Conservation (phyloP, 2,113 vertebrate genomes). For the Mungos mungo region DNA sequence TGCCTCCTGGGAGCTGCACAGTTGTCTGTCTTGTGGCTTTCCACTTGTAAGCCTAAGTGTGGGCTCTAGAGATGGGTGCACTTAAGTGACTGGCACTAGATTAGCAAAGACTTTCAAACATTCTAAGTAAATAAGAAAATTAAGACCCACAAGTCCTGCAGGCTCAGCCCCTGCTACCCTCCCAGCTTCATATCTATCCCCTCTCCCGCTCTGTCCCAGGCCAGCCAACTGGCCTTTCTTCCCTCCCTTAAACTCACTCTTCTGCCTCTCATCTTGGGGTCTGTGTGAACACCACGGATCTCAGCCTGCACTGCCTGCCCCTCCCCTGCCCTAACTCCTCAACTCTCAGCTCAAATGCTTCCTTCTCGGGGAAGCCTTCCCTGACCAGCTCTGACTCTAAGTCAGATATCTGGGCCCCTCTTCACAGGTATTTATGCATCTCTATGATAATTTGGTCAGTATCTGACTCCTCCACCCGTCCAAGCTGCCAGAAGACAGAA, state of each 20-base stretch:
- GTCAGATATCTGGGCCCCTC: neutral
- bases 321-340: neutral
- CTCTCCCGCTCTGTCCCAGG: neutral
- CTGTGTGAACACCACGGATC: neutral
- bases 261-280: neutral
- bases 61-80: neutral
- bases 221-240: neutral
- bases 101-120: neutral
- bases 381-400: neutral
- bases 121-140: slow-evolving; percentile 6
- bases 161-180: neutral
- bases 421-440: neutral
- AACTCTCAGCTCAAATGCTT: neutral
- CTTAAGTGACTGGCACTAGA: neutral
- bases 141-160: neutral
- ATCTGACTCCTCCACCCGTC: neutral
- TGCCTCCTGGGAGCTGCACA: neutral
- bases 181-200: neutral
- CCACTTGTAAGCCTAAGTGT: neutral
- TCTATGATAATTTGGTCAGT: neutral
- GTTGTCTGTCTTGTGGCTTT: neutral
- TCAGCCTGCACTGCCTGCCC: neutral
- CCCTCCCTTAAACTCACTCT: neutral
- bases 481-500: neutral
- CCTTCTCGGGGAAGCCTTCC: neutral